These are phyloP conservation scores for Oryctolagus cuniculus DNA, from an alignment of 2,113 vertebrate genomes.

Conservation along the genomic window mOryCun1.1 NC_091442.1:121411501-121412000, in stretches of 20 bases:
- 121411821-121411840: fast-evolving
- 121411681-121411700: background rate
- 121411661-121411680: fast-evolving
- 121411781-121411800: background rate
- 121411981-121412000: background rate
- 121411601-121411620: background rate
- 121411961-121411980: fast-evolving
- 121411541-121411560: background rate
- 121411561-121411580: fast-evolving
- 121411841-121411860: background rate
- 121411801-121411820: background rate
- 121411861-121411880: fast-evolving
- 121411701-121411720: background rate
- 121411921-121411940: fast-evolving
- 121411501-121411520: fast-evolving
- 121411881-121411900: fast-evolving
- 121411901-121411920: fast-evolving
- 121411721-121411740: background rate
- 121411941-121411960: background rate
- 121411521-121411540: fast-evolving
- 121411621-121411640: background rate
- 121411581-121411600: background rate
- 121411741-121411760: background rate
- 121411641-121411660: fast-evolving
- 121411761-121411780: background rate